Evolutionary conservation across 2,797 vertebrate species (phyloP).

Genomic region (Helicolenus hilgendorfi): DNA sequence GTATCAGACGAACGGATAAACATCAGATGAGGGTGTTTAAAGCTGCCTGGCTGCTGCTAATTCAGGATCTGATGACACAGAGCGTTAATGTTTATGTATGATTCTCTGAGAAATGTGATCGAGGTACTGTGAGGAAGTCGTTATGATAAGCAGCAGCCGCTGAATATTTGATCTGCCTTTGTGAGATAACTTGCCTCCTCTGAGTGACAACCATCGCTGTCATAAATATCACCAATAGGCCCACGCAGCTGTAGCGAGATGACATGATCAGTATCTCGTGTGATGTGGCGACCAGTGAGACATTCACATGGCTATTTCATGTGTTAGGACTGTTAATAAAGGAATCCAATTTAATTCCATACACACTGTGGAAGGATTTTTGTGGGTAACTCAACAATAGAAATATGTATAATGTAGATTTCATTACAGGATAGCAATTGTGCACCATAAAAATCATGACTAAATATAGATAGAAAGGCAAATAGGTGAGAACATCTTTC

Average conservation of each 20-base stretch:
- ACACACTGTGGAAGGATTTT: background rate
- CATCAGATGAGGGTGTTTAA: constrained; percentile 33
- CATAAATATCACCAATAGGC: background rate
- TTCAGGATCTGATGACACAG: constrained; percentile 51
- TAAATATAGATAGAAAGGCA: background rate
- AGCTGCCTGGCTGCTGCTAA: constrained; percentile 51
- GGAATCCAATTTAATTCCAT: background rate
- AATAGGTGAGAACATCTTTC: background rate
- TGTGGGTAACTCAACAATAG: background rate
- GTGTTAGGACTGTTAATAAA: background rate
- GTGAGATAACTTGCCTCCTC: constrained; percentile 8
- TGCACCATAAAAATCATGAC: background rate
- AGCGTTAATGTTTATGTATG: constrained; percentile 52
- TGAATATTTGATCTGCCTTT: background rate
- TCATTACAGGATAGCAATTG: background rate
- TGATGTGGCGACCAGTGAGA: constrained; percentile 12
- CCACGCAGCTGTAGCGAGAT: background rate
- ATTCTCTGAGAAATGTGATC: constrained; percentile 45
- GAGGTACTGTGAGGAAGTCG: constrained; percentile 4
- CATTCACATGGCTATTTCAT: constrained; percentile 5
- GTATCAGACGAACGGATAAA: constrained; percentile 33
- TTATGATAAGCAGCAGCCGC: background rate
- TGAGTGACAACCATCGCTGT: background rate
- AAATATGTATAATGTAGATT: background rate
- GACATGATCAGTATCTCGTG: background rate